Percentiles rank a stretch among this genome's conserved stretches.
These are phyloP conservation scores for Tiliqua scincoides DNA, from an alignment of 2,113 vertebrate species.

Conservation along the genomic window DNA sequence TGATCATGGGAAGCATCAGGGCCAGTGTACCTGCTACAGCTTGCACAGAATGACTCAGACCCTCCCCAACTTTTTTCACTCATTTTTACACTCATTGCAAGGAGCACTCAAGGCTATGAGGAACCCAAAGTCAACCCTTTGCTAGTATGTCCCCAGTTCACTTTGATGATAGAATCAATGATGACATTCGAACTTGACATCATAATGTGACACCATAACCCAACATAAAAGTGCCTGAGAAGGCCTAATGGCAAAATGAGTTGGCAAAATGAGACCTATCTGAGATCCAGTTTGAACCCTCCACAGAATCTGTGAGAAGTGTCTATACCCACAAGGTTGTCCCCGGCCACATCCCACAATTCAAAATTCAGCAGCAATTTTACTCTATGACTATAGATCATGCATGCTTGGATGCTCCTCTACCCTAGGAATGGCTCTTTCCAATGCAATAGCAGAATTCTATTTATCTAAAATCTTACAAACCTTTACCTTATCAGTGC, in stretches of 20 bases:
- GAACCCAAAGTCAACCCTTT: neutral
- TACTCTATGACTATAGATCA: neutral
- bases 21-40: neutral
- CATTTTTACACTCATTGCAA: neutral
- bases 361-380: neutral
- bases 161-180: neutral
- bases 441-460: neutral
- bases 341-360: neutral
- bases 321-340: neutral
- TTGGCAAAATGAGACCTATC: neutral
- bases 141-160: neutral
- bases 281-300: neutral
- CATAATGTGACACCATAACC: neutral
- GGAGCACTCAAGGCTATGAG: neutral
- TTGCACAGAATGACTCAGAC: neutral
- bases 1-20: neutral
- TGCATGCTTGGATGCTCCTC: too few species aligned
- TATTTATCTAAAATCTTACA: neutral
- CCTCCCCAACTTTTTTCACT: neutral
- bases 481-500: slow-evolving; percentile 5
- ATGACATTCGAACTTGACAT: neutral
- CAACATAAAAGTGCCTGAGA: neutral
- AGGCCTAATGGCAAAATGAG: neutral
- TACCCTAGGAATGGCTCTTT: neutral
- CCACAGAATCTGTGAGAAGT: neutral